Evolutionary conservation across 2,888 invertebrate species (phyloP).

Genomic region (Stenchaetothrips biformis): DNA sequence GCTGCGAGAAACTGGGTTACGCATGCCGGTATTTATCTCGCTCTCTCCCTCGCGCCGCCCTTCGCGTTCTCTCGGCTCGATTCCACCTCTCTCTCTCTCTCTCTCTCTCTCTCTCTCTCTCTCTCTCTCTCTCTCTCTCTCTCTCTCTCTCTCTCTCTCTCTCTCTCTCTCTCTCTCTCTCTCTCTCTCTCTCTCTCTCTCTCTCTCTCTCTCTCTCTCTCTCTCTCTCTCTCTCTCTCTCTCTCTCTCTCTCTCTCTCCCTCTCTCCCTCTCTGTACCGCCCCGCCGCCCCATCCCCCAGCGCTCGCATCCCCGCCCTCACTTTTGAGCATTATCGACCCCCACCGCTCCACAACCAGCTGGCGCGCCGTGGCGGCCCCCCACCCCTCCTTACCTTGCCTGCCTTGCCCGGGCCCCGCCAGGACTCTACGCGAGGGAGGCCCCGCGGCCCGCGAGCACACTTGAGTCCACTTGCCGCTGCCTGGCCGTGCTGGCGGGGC

Average conservation of each 20-base stretch:
- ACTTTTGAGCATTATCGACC: constrained; percentile 18
- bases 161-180: neutral
- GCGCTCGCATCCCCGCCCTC: neutral
- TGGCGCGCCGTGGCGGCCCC: neutral
- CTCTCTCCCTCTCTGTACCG: neutral
- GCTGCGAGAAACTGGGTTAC: constrained; percentile 17
- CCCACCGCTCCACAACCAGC: constrained; percentile 19
- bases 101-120: neutral
- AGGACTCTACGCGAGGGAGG: neutral
- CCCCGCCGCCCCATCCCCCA: neutral
- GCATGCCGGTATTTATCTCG: constrained; percentile 21
- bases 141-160: neutral
- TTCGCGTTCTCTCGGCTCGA: neutral
- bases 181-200: neutral
- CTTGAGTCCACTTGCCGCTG: constrained; percentile 4
- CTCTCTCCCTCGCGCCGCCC: neutral
- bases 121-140: neutral
- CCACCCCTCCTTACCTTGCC: neutral
- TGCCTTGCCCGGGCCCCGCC: neutral
- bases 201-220: neutral
- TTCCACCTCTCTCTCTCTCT: neutral
- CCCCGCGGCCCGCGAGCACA: neutral
- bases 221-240: neutral
- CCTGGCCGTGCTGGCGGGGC: too few species aligned
- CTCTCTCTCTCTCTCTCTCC: constrained; percentile 1